Evolutionary conservation across 2,888 invertebrate species (phyloP).

Genomic region (Scaptomyza tumidula): DNA sequence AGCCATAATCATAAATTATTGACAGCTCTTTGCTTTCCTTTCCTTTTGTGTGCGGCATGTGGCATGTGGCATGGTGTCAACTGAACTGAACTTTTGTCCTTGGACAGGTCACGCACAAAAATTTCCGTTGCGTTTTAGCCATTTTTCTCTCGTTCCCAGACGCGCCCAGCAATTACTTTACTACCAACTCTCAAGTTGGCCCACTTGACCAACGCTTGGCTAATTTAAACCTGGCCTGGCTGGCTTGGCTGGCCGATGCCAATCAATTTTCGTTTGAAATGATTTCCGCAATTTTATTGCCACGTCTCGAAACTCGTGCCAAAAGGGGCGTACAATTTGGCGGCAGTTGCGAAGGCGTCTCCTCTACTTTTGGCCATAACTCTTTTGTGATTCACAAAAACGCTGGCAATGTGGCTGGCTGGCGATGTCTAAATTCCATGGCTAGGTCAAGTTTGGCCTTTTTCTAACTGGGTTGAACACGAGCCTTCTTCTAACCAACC

Average conservation of each 20-base stretch:
- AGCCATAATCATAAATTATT: slow-evolving; percentile 60
- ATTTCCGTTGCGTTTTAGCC: slow-evolving; percentile 25
- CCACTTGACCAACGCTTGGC: slow-evolving; percentile 26
- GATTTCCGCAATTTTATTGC: slow-evolving; percentile 81
- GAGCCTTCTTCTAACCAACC: slow-evolving; percentile 61
- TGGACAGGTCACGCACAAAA: slow-evolving; percentile 53
- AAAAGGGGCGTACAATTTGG: slow-evolving; percentile 53
- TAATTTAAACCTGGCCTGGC: not conserved
- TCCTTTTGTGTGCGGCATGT: slow-evolving; percentile 13
- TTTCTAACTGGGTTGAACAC: slow-evolving; percentile 78
- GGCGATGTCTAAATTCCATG: slow-evolving; percentile 78
- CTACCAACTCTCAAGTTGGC: slow-evolving; percentile 12
- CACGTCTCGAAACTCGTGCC: slow-evolving; percentile 61
- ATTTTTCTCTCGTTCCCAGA: slow-evolving; percentile 6
- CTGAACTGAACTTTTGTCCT: slow-evolving; percentile 42
- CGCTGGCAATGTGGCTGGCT: slow-evolving; percentile 37
- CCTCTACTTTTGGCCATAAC: slow-evolving; percentile 58
- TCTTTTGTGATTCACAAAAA: slow-evolving; percentile 53
- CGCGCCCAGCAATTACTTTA: slow-evolving; percentile 55
- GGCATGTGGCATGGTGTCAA: no score
- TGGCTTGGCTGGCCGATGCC: slow-evolving; percentile 53
- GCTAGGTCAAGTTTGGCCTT: slow-evolving; percentile 77
- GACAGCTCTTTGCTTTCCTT: slow-evolving; percentile 12
- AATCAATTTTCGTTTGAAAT: slow-evolving; percentile 79
- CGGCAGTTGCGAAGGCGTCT: slow-evolving; percentile 41